A percentile compares a stretch with the other conserved stretches of the same genome.
These are phyloP conservation scores for Macrobrachium nipponense DNA, from an alignment of 1,140 invertebrate species.

Conservation along the genomic window DNA sequence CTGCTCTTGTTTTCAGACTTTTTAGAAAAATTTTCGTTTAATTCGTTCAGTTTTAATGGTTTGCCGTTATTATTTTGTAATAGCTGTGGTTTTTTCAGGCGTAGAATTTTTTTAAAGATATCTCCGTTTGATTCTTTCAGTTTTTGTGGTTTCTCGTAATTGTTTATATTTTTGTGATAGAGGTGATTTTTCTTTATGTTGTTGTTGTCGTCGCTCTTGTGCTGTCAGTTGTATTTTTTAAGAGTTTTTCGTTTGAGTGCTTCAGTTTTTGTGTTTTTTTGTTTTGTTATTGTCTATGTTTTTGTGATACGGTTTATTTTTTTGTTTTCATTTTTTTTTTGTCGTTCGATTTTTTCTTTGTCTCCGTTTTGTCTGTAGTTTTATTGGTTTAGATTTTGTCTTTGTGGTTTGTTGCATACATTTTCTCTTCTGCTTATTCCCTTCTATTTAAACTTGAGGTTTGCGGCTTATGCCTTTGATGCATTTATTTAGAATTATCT, in stretches of 20 bases:
- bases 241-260: background rate
- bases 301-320: background rate
- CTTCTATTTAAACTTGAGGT: too few relatives aligned
- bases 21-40: too few relatives aligned
- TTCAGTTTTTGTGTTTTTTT: background rate
- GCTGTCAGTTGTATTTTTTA: background rate
- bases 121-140: background rate
- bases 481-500: too few relatives aligned
- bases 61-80: too few relatives aligned
- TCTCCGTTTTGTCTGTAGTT: background rate
- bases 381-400: background rate
- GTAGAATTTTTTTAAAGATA: too few relatives aligned
- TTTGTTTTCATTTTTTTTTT: slow-evolving; percentile 4
- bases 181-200: background rate
- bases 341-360: background rate
- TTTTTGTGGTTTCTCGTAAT: background rate
- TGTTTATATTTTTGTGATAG: background rate
- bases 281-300: background rate
- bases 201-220: background rate
- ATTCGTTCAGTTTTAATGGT: too few relatives aligned
- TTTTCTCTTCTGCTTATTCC: too few relatives aligned
- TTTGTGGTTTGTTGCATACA: background rate
- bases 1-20: too few relatives aligned
- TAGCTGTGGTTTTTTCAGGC: too few relatives aligned
- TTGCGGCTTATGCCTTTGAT: too few relatives aligned